phyloP scores from a whole-genome alignment of 2,797 vertebrate genomes.

The Notamacropus eugenii region DNA sequence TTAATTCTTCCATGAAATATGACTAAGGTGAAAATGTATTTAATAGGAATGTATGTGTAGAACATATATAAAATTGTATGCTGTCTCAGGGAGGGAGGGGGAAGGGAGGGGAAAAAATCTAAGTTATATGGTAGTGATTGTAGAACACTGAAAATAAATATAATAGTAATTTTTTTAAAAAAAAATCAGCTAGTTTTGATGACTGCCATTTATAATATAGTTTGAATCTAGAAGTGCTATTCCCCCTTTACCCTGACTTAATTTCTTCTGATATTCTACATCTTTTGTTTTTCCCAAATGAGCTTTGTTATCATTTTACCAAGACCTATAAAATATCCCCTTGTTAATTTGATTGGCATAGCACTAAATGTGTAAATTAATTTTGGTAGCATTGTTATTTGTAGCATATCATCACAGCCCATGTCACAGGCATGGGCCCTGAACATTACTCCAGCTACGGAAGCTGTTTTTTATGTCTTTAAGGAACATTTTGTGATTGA shows the following conservation, averaged over 20 bases:
- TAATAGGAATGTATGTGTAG: too few species aligned
- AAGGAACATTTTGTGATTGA: neutral
- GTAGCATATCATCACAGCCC: neutral
- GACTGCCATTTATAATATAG: neutral
- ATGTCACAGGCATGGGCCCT: neutral
- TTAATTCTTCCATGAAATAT: too few species aligned
- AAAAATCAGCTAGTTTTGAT: neutral
- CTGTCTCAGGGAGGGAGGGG: too few species aligned
- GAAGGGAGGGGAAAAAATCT: too few species aligned
- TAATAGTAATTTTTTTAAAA: neutral
- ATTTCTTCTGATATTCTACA: neutral
- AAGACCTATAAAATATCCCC: neutral
- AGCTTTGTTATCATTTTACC: neutral
- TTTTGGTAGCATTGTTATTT: neutral
- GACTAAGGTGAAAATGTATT: too few species aligned
- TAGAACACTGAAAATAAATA: too few species aligned
- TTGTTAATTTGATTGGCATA: neutral
- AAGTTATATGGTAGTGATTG: too few species aligned
- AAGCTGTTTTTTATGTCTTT: neutral
- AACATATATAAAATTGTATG: too few species aligned
- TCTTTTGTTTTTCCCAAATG: neutral
- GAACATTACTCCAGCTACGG: neutral
- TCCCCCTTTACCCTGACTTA: neutral
- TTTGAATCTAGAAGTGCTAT: neutral
- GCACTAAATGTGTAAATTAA: neutral